Evolutionary conservation across 1,140 invertebrate genomes (phyloP).

Genomic region (Ptiloglossa arizonensis): DNA sequence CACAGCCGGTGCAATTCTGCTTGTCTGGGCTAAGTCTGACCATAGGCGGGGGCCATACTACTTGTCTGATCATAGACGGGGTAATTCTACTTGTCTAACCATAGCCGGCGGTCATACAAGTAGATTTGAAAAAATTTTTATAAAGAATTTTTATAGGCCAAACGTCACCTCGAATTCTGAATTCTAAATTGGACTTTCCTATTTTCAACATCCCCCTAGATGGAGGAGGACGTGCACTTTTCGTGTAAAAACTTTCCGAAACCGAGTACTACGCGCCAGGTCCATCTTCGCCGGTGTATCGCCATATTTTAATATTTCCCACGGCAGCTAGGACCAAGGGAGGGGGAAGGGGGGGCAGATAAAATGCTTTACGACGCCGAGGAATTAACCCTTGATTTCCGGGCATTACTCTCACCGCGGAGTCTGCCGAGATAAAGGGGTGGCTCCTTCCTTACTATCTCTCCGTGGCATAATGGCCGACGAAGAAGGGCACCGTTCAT

Average conservation of each 20-base stretch:
- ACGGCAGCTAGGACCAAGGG: constrained; percentile 1
- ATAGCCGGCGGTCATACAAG: too few relatives aligned
- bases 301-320: constrained; percentile 68
- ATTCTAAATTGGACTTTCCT: too few relatives aligned
- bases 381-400: constrained; percentile 81
- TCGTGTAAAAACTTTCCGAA: too few relatives aligned
- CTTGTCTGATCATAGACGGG: too few relatives aligned
- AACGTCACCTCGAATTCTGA: too few relatives aligned
- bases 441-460: constrained; percentile 78
- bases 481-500: constrained; percentile 75
- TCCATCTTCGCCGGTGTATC: constrained; percentile 42
- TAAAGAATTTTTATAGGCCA: too few relatives aligned
- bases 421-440: constrained; percentile 78
- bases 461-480: constrained; percentile 72
- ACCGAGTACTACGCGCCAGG: neutral
- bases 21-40: too few relatives aligned
- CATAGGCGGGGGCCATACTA: too few relatives aligned
- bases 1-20: too few relatives aligned
- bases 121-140: too few relatives aligned
- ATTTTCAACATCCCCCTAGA: neutral
- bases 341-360: constrained; percentile 65
- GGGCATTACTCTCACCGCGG: constrained; percentile 76
- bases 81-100: too few relatives aligned
- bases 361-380: constrained; percentile 76
- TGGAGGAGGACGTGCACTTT: too few relatives aligned